These are phyloP conservation scores for Petrocephalus zakoni DNA, from an alignment of 2,113 vertebrate genomes.

Conservation along the genomic window DNA sequence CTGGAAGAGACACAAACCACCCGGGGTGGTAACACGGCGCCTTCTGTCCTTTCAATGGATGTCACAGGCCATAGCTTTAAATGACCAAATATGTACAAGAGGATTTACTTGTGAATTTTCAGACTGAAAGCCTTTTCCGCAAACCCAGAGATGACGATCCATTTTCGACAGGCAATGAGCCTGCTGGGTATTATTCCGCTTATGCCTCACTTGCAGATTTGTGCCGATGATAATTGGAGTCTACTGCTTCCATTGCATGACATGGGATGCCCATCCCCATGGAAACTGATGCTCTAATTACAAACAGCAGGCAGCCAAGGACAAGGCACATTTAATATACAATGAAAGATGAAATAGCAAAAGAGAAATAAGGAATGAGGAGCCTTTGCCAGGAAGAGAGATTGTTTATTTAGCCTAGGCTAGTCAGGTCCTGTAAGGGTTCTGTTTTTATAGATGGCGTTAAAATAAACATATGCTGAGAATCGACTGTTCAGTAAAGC, in stretches of 20 bases:
- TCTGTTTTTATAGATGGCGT: not conserved
- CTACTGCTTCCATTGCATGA: not conserved
- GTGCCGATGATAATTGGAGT: not conserved
- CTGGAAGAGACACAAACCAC: not conserved
- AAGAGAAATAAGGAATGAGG: not conserved
- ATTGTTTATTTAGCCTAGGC: not conserved
- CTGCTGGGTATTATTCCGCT: not conserved
- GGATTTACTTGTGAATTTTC: not conserved
- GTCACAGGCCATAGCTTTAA: not conserved
- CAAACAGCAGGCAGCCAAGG: not conserved
- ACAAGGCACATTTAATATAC: not conserved
- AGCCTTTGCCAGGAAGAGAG: not conserved
- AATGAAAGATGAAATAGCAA: not conserved
- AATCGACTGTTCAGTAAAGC: not conserved
- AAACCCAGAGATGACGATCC: not conserved
- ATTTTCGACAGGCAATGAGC: not conserved
- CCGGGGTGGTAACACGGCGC: not conserved
- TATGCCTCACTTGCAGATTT: not conserved
- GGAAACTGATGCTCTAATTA: not conserved
- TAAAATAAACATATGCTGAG: not conserved
- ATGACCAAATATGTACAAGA: not conserved
- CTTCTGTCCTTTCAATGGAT: not conserved
- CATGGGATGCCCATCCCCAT: not conserved
- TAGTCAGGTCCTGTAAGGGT: not conserved
- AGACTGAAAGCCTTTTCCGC: not conserved